These are phyloP conservation scores for Semnornis frantzii DNA, from an alignment of 2,113 vertebrate species.

Conservation along the genomic window DNA sequence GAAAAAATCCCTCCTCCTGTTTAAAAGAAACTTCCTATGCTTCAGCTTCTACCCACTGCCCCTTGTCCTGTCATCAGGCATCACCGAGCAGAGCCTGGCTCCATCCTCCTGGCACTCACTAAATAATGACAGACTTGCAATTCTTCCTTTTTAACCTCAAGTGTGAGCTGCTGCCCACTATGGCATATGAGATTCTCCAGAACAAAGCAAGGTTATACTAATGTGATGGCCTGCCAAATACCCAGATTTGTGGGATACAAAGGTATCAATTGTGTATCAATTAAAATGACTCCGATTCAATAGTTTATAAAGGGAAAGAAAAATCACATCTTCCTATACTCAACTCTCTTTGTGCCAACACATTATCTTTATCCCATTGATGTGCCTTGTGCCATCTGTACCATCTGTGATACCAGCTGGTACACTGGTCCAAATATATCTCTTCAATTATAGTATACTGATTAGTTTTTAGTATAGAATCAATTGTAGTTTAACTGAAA, in stretches of 20 bases:
- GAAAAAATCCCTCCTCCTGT: too few relatives aligned
- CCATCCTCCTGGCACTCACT: too few relatives aligned
- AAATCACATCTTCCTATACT: conserved; percentile 53
- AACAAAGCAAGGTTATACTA: neutral
- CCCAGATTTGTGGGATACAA: conserved; percentile 2
- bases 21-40: too few relatives aligned
- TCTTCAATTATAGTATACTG: conserved; percentile 61
- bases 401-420: conserved; percentile 75
- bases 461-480: conserved; percentile 66
- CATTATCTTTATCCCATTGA: conserved; percentile 68
- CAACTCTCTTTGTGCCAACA: conserved; percentile 58
- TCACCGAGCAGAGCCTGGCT: too few relatives aligned
- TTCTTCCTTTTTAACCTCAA: neutral
- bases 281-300: conserved; percentile 49
- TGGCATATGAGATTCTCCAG: neutral
- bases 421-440: conserved; percentile 66
- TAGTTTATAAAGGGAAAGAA: conserved; percentile 43
- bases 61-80: too few relatives aligned
- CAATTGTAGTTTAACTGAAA: conserved; percentile 50
- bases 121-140: neutral
- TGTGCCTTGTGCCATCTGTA: conserved; percentile 66
- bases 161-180: neutral
- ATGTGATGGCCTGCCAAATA: neutral
- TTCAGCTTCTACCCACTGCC: too few relatives aligned
- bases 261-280: conserved; percentile 23